These are phyloP conservation scores for Morinoia aosen DNA, from an alignment of 2,888 invertebrate genomes.

Conservation along the genomic window DNA sequence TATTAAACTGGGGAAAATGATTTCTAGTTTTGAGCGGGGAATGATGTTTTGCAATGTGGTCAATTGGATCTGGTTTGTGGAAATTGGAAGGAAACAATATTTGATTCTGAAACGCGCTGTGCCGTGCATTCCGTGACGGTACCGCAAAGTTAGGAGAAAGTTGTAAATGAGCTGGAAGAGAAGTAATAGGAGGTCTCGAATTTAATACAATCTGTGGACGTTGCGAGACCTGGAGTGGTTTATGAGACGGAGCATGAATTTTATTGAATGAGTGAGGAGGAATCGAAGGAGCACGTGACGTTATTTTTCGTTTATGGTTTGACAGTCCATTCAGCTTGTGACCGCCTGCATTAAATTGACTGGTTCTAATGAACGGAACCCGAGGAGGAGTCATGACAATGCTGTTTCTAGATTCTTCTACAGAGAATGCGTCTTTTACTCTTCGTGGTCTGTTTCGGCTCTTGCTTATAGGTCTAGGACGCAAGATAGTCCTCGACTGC, in stretches of 20 bases:
- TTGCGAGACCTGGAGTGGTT: background rate
- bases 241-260: background rate
- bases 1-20: background rate
- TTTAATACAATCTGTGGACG: slow-evolving; percentile 13
- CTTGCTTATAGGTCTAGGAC: background rate
- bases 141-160: background rate
- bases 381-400: background rate
- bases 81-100: background rate
- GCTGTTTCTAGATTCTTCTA: background rate
- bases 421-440: background rate
- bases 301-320: background rate
- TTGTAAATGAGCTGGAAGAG: slow-evolving; percentile 21
- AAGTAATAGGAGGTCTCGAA: slow-evolving; percentile 30
- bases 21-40: background rate
- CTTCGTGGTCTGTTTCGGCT: background rate
- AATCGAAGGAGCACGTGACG: background rate
- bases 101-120: background rate
- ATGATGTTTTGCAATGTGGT: background rate
- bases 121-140: background rate
- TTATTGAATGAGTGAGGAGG: background rate
- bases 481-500: background rate
- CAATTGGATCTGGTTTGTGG: background rate
- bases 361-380: slow-evolving; percentile 7
- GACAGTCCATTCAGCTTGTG: background rate
- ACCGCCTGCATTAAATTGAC: slow-evolving; percentile 36